Base-by-base conservation (phyloP, 1,140 invertebrate genomes). In the Ips nitidus region DNA sequence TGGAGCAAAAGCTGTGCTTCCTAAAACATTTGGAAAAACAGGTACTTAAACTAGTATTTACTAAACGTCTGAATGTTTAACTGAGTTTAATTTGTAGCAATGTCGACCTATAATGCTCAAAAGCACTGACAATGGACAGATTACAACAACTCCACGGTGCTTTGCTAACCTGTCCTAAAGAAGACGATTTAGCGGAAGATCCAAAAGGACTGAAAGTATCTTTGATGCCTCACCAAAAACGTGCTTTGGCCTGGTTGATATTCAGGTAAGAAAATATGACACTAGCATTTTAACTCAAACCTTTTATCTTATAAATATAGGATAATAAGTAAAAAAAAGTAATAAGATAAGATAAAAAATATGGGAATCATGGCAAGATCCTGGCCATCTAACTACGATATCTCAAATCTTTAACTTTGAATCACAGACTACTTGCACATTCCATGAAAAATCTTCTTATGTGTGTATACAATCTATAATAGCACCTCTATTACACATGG, bases 161-260 rank as follows among this genome's bases (percentile, higher is more conserved):
- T 0, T 79, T 94, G 37, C 82, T 83, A 40, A 84, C 84, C 3
- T 86, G 88, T 55, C 91, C 93, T 1, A 75, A 80, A 0, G 88
- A 89, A 69, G 75, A 86, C 53, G 80, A 84, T 36, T 77, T 83
- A 56, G 84, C 85, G 0, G 79, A 85, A 22, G 86, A 89, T 76
- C 92, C 93, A 0, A 74, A 75, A 43, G 86, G 86, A 1, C 77
- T 97, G 0, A 86, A 82, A 73, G 84, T 92, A 1, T 37, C 80
- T 37, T 81, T 98, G 2, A 93, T 97, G 92, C 80, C 85, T 2
- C 95, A 98, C 83, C 97, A 98, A 80, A 85, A 88, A 73, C 88
- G 92, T 75, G 95, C 93, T 1, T 81, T 98, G 0, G 86, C 90
- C 6, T 98, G 96, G 95, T 82, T 98, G 62, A 69, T 86, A 0